phyloP scores from a whole-genome alignment of 2,888 invertebrate genomes.

The Drosophila borborema region DNA sequence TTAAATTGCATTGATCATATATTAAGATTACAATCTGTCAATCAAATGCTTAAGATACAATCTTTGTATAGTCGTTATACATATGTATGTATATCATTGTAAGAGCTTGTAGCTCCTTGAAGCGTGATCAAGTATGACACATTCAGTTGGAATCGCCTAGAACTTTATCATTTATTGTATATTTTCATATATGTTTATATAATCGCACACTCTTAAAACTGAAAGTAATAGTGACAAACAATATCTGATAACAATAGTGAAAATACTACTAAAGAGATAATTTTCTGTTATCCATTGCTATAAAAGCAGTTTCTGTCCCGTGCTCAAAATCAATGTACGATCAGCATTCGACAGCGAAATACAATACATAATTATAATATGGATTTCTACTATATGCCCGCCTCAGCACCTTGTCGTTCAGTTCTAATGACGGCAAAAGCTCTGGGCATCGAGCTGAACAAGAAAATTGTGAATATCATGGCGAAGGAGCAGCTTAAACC shows the following conservation, averaged over 20 bases:
- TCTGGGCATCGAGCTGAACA: slow-evolving; percentile 88
- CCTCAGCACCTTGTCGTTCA: slow-evolving; percentile 88
- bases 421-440: slow-evolving; percentile 88
- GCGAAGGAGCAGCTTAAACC: slow-evolving; percentile 88
- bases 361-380: slow-evolving; percentile 25
- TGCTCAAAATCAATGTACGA: neutral
- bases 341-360: neutral
- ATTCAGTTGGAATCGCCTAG: neutral
- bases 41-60: too few species aligned
- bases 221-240: slow-evolving; percentile 1
- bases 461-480: slow-evolving; percentile 87
- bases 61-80: too few species aligned
- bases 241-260: neutral
- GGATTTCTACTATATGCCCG: slow-evolving; percentile 58
- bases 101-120: neutral
- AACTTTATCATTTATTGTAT: neutral
- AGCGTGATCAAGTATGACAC: neutral
- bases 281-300: slow-evolving; percentile 7
- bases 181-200: neutral
- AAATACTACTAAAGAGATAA: slow-evolving; percentile 3
- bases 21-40: too few species aligned
- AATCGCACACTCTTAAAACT: neutral
- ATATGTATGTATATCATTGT: neutral
- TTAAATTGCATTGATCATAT: too few species aligned
- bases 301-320: slow-evolving; percentile 12